Percentiles rank a stretch among this genome's conserved stretches.
These are phyloP conservation scores for Zaprionus lineosus DNA, from an alignment of 2,888 invertebrate genomes.

Conservation along the genomic window DNA sequence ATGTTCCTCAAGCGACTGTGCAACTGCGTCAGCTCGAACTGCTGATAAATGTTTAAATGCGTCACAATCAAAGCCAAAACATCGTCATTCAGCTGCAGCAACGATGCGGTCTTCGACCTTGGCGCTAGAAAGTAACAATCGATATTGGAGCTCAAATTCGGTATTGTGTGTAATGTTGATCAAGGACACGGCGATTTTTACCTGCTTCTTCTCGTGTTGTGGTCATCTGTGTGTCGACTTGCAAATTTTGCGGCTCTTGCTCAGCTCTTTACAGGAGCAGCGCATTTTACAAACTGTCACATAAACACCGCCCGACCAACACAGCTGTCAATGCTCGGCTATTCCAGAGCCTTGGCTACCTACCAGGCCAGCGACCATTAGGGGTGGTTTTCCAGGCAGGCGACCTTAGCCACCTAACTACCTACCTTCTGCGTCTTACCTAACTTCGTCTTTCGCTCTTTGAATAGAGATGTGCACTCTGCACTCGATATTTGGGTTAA, in stretches of 20 bases:
- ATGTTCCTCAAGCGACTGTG: slow-evolving; percentile 64
- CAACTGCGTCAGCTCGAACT: slow-evolving; percentile 61
- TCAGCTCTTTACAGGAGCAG: slow-evolving; percentile 26
- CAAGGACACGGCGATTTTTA: slow-evolving; percentile 23
- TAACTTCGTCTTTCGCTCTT: slow-evolving; percentile 2
- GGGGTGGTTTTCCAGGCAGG: slow-evolving; percentile 58
- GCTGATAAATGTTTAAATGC: slow-evolving; percentile 60
- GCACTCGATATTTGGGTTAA: too few relatives aligned
- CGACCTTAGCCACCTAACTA: slow-evolving; percentile 44
- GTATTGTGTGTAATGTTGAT: slow-evolving; percentile 1
- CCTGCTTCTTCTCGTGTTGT: slow-evolving; percentile 46
- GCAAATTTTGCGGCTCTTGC: neutral
- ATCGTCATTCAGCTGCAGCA: slow-evolving; percentile 73
- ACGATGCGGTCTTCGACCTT: slow-evolving; percentile 23
- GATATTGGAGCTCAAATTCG: neutral
- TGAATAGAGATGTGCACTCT: slow-evolving; percentile 47
- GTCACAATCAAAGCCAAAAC: slow-evolving; percentile 67
- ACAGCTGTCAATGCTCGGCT: slow-evolving; percentile 56
- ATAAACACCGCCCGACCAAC: slow-evolving; percentile 26
- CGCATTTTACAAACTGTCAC: slow-evolving; percentile 48
- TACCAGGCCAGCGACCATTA: slow-evolving; percentile 33
- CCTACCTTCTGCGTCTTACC: slow-evolving; percentile 8
- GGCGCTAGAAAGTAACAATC: neutral
- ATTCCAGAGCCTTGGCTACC: slow-evolving; percentile 12
- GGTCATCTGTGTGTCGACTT: slow-evolving; percentile 45